Base-by-base conservation (phyloP, 2,113 vertebrate species). In the Daphoenositta chrysoptera region DNA sequence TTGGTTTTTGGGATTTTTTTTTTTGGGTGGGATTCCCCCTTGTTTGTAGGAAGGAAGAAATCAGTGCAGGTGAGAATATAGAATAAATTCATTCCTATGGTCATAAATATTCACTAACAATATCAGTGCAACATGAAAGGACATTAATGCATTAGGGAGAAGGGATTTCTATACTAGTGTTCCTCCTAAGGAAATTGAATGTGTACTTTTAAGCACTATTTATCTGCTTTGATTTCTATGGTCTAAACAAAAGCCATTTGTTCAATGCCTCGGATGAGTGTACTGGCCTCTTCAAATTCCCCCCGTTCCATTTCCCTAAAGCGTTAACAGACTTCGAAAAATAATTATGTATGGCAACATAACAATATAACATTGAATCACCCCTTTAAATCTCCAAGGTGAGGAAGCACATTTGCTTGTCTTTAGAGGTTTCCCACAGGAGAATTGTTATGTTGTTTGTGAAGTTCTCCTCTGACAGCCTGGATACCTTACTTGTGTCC, bases 21-120 rank as follows among this genome's bases (percentile, higher is more conserved):
- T n/a, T 28, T 19, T 19, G 19, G 44, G 11, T 1, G 1, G 2
- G 23, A 11, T 26, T 58, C 23, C 2, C 1, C 40, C 4, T 86
- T 50, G 4, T 50, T 14, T 21, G 5, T 81, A 64, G 5, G 17
- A 63, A 69, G 15, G 9, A 81, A 64, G 4, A 45, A 81, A 51
- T 4, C 0, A 1, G 1, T 39, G 4, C 26, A 51, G 6, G 13
- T 21, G 6, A 65, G 6, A 72, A 66, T 50, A 50, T 6, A 42
- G 27, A 70, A 71, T 56, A 10, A 4, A 9, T 89, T 92, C 6
- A 64, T 79, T 84, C 21, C 16, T 14, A 5, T 1, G 0, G 30
- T 70, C 51, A 44, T 37, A 77, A 73, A 73, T 51, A 18, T 56
- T 9, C 13, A 51, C 11, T 48, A 78, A 77, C 19, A 66, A 37